Evolutionary conservation across 2,888 invertebrate species (phyloP), one percentile per base, ranked within the genome.

Genomic region (Timandra comae): DNA sequence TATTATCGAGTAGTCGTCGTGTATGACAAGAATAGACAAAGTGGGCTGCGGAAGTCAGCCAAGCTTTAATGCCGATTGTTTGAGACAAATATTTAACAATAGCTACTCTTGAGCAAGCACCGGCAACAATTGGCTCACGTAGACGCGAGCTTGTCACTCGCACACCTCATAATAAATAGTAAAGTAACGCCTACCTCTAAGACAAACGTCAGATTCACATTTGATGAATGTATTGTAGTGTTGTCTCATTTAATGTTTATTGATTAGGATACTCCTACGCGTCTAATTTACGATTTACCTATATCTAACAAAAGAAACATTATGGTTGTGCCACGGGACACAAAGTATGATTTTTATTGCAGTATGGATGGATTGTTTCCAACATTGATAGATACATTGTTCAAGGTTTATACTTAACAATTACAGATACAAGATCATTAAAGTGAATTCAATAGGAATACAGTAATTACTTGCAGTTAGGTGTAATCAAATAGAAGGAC

Each of bases 211-310:
- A 57, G 56, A 56, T 60, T 57, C 26, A 38, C 44, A 59, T 59
- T 57, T 60, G 59, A 67, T 58, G 56, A 56, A 58, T 57, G 55
- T 55, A 67, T 67, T 66, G 58, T 64, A 54, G 46, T 60, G 50
- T 53, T 45, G 55, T 56, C 52, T 56, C 43, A 56, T 50, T 61
- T 55, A 59, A 62, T 63, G 49, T 58, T 45, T 41, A 41, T 41
- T 39, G 38, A 46, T 47, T 41, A 49, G 38, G 31, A 48, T 35
- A 44, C 38, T 50, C 57, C 49, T 44, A 54, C 54, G 38, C 35
- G 21, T 31, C 36, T 11, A 13, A 38, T 40, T 38, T 33, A 37
- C 30, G 27, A 38, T 28, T 7, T 20, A 21, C 25, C 20, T 35
- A 34, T 36, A 33, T 28, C 16, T 16, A 13, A 41, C 39, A 44